Evolutionary conservation across 2,797 vertebrate genomes (phyloP).

Genomic region (Eremophila alpestris): DNA sequence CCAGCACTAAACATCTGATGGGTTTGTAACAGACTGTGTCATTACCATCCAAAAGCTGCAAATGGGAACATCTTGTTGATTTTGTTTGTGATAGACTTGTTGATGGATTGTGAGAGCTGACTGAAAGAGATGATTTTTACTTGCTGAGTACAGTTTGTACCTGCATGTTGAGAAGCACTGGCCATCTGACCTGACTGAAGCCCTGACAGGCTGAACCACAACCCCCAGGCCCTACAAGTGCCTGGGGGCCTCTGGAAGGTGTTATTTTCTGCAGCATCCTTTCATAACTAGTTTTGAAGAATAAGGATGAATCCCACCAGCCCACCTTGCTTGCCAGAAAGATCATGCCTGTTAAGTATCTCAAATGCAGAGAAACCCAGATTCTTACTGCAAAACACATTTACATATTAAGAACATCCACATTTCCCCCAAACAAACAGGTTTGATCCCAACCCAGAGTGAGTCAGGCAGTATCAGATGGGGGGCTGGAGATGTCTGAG

Average conservation of each 20-base stretch:
- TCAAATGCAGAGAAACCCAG: not conserved
- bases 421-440: not conserved
- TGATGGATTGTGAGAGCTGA: conserved; percentile 2
- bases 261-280: not conserved
- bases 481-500: not conserved
- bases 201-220: not conserved
- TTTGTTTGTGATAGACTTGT: conserved; percentile 44
- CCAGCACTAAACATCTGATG: conserved; percentile 1
- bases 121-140: not conserved
- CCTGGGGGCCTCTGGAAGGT: not conserved
- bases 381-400: not conserved
- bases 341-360: not conserved
- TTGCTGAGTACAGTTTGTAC: not conserved
- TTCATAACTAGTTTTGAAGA: not conserved
- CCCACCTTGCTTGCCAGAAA: not conserved
- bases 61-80: conserved; percentile 42
- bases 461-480: not conserved
- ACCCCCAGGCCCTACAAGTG: not conserved
- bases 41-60: not conserved
- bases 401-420: not conserved
- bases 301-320: not conserved
- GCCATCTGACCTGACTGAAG: not conserved
- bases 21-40: conserved; percentile 32
- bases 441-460: not conserved
- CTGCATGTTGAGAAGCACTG: not conserved